Percentiles rank a stretch among this genome's conserved stretches.
Evolutionary conservation across 1,140 invertebrate species (phyloP).

Genomic region (Drosophila auraria): DNA sequence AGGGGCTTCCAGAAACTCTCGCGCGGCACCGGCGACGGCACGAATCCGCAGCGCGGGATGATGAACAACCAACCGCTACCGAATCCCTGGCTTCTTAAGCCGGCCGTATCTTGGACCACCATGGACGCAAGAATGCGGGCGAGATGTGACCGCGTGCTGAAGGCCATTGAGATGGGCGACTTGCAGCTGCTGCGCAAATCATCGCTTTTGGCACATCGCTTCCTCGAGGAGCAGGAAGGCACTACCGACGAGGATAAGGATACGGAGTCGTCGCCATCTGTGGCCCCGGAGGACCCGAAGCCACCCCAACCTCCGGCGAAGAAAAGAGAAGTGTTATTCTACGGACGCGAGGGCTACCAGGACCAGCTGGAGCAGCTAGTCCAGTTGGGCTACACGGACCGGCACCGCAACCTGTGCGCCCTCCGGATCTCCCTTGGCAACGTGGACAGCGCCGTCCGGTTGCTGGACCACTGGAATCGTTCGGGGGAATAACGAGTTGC

Average conservation of each 20-base stretch:
- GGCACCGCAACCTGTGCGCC: constrained; percentile 44
- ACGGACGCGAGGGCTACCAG: constrained; percentile 32
- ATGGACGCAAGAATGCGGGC: background rate
- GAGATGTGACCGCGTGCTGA: constrained; percentile 20
- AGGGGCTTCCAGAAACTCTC: constrained; percentile 22
- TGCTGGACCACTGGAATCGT: constrained; percentile 58
- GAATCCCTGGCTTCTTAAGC: constrained; percentile 54
- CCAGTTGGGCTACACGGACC: constrained; percentile 46
- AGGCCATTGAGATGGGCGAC: background rate
- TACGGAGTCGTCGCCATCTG: background rate
- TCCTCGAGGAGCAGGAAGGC: background rate
- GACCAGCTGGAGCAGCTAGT: constrained; percentile 38
- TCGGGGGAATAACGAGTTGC: constrained; percentile 2
- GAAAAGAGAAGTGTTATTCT: background rate
- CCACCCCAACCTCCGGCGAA: too few species aligned
- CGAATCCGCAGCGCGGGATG: constrained; percentile 56
- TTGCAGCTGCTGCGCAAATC: too few species aligned
- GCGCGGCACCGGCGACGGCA: too few species aligned
- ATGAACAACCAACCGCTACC: constrained; percentile 61
- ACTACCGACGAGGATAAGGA: background rate
- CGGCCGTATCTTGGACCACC: background rate
- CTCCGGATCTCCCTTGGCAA: constrained; percentile 52
- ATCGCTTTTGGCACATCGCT: background rate
- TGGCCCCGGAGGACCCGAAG: background rate
- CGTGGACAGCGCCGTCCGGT: constrained; percentile 41